Evolutionary conservation across 2,888 invertebrate genomes (phyloP), one percentile per base, ranked within the genome.

Genomic region (Drosophila barbarae): DNA sequence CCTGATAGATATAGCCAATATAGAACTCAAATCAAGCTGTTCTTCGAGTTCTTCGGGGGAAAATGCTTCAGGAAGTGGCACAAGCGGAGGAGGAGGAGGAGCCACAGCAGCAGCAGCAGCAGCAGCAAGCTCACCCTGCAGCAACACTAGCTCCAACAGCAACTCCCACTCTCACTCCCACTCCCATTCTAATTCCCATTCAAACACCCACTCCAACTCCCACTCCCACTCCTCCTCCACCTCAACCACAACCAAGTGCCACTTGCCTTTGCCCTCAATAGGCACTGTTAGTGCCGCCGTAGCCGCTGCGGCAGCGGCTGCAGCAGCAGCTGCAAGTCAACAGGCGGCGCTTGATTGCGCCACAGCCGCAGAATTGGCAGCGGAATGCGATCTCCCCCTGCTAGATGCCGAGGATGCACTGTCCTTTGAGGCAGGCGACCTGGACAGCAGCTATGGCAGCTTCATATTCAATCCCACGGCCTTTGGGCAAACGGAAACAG

Each of bases 361-460:
- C 52, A 81, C 76, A 9, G 74, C 87, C 35, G 85, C 79, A 8
- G 94, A 93, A 80, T 88, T 94, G 74, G 93, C 93, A 0, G 93
- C 93, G 0, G 93, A 94, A 84, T 93, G 93, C 28, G 94, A 95
- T 85, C 88, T 95, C 64, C 86, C 87, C 15, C 90, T 95, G 61
- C 88, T 95, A 66, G 95, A 95, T 69, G 93, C 93, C 82, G 95
- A 95, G 86, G 95, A 95, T 72, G 93, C 92, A 59, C 91, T 93
- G 69, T 91, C 94, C 47, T 90, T 92, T 51, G 88, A 87, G 90
- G 80, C 92, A 87, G 85, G 80, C 13, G 87, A 87, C 23, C 71
- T 87, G 70, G 94, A 94, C 82, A 93, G 93, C 70, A 92, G 92
- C 75, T 94, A 94, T 83, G 93, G 93, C 44, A 93, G 93, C 86